These are phyloP conservation scores for Chinchilla lanigera DNA, from an alignment of 2,113 vertebrate species.

Conservation along the genomic window DNA sequence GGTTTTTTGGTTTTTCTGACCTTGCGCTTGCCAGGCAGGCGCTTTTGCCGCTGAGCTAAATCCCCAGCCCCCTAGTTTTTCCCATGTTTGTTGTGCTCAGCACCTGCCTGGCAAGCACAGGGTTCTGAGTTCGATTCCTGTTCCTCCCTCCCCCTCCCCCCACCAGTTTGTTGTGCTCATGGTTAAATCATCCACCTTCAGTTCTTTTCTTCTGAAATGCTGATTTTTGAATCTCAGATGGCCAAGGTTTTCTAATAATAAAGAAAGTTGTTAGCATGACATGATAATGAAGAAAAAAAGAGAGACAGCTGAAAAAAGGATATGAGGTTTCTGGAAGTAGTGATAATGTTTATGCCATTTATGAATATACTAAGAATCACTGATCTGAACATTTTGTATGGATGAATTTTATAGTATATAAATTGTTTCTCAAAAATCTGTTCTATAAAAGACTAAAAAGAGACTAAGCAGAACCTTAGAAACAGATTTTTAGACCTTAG, in stretches of 20 bases:
- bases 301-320: neutral
- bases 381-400: neutral
- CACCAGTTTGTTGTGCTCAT: neutral
- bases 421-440: conserved; percentile 24
- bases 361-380: neutral
- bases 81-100: neutral
- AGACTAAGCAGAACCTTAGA: neutral
- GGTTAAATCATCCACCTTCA: neutral
- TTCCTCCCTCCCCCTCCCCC: too few relatives aligned
- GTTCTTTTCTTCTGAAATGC: neutral
- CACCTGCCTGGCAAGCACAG: too few relatives aligned
- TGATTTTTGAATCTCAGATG: conserved; percentile 24
- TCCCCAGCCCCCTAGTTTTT: too few relatives aligned
- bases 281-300: conserved; percentile 28
- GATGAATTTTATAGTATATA: neutral
- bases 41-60: too few relatives aligned
- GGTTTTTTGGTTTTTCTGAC: too few relatives aligned
- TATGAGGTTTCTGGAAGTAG: neutral
- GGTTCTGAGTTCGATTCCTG: too few relatives aligned
- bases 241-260: conserved; percentile 10
- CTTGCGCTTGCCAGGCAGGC: too few relatives aligned
- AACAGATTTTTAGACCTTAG: neutral
- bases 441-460: neutral
- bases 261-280: neutral
- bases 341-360: neutral